Percentiles rank a stretch among this genome's conserved stretches.
phyloP scores from a whole-genome alignment of 2,888 invertebrate genomes.

The Sericinus montela region DNA sequence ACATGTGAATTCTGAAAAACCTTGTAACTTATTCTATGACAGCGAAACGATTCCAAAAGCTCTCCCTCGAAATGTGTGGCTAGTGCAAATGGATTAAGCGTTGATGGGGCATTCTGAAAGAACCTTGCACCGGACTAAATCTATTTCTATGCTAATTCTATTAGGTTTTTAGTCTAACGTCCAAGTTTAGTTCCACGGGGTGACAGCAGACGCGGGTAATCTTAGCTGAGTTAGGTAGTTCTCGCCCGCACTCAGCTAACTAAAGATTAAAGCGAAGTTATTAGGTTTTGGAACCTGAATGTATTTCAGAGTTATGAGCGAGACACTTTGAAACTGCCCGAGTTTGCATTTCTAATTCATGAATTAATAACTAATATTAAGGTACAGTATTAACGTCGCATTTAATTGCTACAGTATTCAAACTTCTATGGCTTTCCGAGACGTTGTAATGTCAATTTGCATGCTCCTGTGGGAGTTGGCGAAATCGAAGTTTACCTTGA shows the following conservation, averaged over 20 bases:
- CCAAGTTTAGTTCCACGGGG: slow-evolving; percentile 24
- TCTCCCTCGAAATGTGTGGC: slow-evolving; percentile 33
- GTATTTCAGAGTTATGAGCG: slow-evolving; percentile 8
- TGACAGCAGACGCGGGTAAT: slow-evolving; percentile 18
- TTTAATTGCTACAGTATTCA: slow-evolving; percentile 2
- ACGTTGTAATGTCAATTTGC: too few relatives aligned
- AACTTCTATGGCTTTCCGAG: too few relatives aligned
- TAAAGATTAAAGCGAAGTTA: slow-evolving; percentile 17
- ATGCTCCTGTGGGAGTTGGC: too few relatives aligned
- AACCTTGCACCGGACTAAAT: slow-evolving; percentile 35
- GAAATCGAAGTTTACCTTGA: too few relatives aligned
- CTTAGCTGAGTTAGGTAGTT: slow-evolving; percentile 17
- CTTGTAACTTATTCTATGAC: slow-evolving; percentile 3
- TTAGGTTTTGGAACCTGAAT: slow-evolving; percentile 16
- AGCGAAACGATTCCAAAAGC: slow-evolving; percentile 14
- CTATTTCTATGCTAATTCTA: slow-evolving; percentile 64
- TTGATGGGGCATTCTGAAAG: slow-evolving; percentile 46
- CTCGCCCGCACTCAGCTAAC: slow-evolving; percentile 1
- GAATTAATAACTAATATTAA: slow-evolving; percentile 9
- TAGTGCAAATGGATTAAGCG: slow-evolving; percentile 60
- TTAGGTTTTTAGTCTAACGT: slow-evolving; percentile 55
- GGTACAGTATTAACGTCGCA: background rate
- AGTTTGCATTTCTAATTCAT: slow-evolving; percentile 3
- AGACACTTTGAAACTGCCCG: background rate
- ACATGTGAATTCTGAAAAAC: background rate